Percentiles rank a stretch among this genome's conserved stretches.
These are phyloP conservation scores for Athene noctua DNA, from an alignment of 2,113 vertebrate species.

Conservation along the genomic window DNA sequence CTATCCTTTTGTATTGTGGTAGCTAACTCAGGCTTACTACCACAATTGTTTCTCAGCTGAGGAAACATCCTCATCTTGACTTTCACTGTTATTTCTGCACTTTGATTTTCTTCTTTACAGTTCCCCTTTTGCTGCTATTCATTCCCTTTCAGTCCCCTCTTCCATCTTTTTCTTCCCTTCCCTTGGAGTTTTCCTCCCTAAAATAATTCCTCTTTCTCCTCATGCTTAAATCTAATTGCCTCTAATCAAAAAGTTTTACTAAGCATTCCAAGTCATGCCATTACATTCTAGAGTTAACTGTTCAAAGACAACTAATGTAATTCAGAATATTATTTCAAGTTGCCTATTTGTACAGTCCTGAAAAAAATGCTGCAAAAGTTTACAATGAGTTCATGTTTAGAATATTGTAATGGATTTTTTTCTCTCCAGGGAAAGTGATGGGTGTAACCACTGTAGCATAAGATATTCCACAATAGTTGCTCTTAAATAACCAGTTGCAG, in stretches of 20 bases:
- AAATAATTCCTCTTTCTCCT: background rate
- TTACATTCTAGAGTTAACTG: background rate
- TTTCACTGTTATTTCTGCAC: background rate
- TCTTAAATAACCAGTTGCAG: background rate
- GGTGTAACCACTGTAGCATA: constrained; percentile 42
- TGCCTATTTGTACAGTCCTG: background rate
- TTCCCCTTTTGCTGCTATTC: background rate
- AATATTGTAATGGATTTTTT: constrained; percentile 10
- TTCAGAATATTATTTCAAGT: background rate
- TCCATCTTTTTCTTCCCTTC: background rate
- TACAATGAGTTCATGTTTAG: constrained; percentile 12
- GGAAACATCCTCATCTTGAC: background rate
- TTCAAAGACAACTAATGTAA: background rate
- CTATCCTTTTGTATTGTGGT: background rate
- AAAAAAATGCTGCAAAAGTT: background rate
- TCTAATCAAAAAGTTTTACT: background rate
- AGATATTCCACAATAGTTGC: constrained; percentile 9
- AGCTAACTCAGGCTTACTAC: background rate
- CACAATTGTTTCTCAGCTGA: background rate
- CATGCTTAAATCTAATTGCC: background rate
- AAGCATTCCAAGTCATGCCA: background rate
- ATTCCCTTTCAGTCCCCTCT: background rate
- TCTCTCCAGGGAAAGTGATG: constrained; percentile 13
- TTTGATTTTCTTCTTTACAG: background rate
- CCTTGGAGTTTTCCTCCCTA: background rate